Conservation (phyloP, 2,113 vertebrate species). For the Aleadryas rufinucha region DNA sequence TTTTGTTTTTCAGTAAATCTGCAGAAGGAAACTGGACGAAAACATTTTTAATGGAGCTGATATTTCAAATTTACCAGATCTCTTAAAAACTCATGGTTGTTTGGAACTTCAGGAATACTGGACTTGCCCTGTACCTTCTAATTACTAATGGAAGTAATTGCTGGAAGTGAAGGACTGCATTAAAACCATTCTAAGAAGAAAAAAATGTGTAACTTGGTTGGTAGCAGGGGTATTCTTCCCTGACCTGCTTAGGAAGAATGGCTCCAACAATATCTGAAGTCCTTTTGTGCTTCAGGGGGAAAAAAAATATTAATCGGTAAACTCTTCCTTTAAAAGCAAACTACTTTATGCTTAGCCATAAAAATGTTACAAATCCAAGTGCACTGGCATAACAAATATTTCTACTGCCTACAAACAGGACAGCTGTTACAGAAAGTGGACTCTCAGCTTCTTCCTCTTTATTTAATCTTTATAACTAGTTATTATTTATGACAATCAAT, state of each 20-base stretch:
- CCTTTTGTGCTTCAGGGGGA: neutral
- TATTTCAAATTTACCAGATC: neutral
- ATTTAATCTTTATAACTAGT: neutral
- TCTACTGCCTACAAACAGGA: neutral
- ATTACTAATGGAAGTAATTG: neutral
- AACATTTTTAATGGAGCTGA: neutral
- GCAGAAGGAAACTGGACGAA: neutral
- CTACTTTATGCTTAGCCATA: neutral
- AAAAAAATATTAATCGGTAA: neutral
- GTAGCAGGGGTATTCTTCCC: neutral
- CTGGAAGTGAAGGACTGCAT: neutral
- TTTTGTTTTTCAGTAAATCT: neutral
- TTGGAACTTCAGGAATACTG: neutral
- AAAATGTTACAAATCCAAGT: conserved; percentile 2
- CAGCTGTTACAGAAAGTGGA: neutral
- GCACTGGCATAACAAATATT: neutral
- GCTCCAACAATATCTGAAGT: neutral
- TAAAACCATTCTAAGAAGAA: neutral
- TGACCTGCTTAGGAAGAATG: neutral
- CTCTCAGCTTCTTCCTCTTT: neutral
- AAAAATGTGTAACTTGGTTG: neutral
- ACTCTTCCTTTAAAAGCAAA: conserved; percentile 33
- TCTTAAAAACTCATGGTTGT: neutral
- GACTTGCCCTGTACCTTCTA: neutral
- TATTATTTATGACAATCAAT: neutral